Evolutionary conservation across 2,888 invertebrate genomes (phyloP).

Genomic region (Stenolophus ochropezus): DNA sequence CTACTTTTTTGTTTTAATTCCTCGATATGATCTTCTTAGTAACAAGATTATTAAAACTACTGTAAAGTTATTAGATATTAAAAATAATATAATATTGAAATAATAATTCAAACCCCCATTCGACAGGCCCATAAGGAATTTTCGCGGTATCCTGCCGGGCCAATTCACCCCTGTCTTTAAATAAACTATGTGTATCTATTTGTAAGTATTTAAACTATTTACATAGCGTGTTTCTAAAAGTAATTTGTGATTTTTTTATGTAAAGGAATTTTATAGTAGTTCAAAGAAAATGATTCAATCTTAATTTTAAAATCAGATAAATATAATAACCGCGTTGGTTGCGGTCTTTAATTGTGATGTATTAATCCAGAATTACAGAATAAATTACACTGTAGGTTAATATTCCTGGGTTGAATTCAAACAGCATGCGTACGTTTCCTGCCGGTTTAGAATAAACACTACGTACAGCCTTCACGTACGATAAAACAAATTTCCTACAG

Average conservation of each 20-base stretch:
- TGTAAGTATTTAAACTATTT: too few species aligned
- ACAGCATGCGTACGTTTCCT: constrained; percentile 5
- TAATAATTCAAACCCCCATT: too few species aligned
- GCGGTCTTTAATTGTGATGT: constrained; percentile 2
- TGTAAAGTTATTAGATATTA: too few species aligned
- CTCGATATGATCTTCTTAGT: too few species aligned
- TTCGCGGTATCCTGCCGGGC: too few species aligned
- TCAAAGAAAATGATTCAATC: not conserved
- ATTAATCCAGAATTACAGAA: not conserved
- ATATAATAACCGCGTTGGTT: not conserved
- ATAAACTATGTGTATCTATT: too few species aligned
- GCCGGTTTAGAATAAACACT: constrained; percentile 8
- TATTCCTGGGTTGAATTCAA: constrained; percentile 13
- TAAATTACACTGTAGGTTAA: constrained; percentile 6
- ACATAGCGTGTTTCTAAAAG: too few species aligned
- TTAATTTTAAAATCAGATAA: not conserved
- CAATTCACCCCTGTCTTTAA: too few species aligned
- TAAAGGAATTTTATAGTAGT: not conserved
- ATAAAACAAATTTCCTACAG: constrained; percentile 31
- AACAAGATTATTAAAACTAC: too few species aligned
- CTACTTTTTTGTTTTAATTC: too few species aligned
- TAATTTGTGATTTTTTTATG: not conserved
- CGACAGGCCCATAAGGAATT: too few species aligned
- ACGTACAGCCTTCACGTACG: not conserved
- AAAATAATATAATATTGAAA: too few species aligned